These are phyloP conservation scores for Euleptes europaea DNA, from an alignment of 2,113 vertebrate species.

Conservation along the genomic window DNA sequence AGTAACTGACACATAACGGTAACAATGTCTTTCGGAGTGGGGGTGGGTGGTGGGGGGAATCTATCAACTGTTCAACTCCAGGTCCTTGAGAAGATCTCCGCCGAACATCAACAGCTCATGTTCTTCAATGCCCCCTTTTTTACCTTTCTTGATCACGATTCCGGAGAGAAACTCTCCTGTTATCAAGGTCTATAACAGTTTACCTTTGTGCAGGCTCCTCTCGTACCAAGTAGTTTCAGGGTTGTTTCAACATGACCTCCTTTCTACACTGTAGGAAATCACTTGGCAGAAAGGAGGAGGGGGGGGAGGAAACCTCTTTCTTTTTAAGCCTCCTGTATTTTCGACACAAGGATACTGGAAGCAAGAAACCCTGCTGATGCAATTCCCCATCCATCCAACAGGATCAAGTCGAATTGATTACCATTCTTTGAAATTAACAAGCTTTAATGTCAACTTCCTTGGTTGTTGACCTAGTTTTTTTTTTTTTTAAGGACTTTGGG, in stretches of 20 bases:
- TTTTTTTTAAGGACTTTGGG: neutral
- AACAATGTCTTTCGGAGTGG: neutral
- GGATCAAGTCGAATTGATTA: slow-evolving; percentile 70
- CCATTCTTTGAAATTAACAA: slow-evolving; percentile 65
- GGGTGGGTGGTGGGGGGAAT: neutral
- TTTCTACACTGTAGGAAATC: slow-evolving; percentile 46
- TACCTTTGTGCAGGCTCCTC: slow-evolving; percentile 31
- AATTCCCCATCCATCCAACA: slow-evolving; percentile 54
- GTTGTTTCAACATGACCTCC: slow-evolving; percentile 49
- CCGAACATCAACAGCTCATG: neutral
- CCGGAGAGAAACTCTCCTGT: neutral
- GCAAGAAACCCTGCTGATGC: slow-evolving; percentile 42
- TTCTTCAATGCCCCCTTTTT: neutral
- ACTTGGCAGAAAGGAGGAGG: slow-evolving; percentile 20
- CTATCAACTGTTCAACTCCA: fast-evolving
- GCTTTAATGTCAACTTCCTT: slow-evolving; percentile 49
- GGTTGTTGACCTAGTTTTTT: neutral
- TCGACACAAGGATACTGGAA: slow-evolving; percentile 60
- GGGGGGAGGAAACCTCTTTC: neutral
- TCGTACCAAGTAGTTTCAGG: neutral
- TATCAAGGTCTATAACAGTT: slow-evolving; percentile 30
- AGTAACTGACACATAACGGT: neutral
- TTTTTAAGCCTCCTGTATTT: slow-evolving; percentile 28
- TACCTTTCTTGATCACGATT: neutral
- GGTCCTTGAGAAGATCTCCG: neutral